Conservation (phyloP, 2,113 vertebrate species). For the Eptesicus fuscus region DNA sequence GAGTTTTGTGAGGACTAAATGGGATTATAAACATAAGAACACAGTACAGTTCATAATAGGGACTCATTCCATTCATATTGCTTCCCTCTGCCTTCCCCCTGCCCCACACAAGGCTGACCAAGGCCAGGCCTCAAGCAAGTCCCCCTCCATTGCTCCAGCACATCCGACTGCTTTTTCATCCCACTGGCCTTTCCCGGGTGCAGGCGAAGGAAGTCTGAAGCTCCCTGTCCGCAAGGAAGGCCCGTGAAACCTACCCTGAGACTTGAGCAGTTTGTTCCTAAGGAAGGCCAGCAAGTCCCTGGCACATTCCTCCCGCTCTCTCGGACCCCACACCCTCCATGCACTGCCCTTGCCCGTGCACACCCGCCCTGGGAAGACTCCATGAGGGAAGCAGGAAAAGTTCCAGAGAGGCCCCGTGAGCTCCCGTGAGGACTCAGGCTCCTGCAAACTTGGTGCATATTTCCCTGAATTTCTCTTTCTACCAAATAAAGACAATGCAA, state of each 20-base stretch:
- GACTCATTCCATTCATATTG: neutral
- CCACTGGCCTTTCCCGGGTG: neutral
- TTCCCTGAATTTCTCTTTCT: neutral
- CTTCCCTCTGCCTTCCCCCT: neutral
- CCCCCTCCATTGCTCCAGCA: too few relatives aligned
- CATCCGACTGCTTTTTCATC: neutral
- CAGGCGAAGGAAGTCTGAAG: neutral
- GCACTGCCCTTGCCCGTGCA: neutral
- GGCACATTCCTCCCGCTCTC: neutral
- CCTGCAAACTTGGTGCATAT: neutral
- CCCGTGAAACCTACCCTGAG: neutral
- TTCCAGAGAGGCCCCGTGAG: neutral
- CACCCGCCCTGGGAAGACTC: neutral
- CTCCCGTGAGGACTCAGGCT: neutral
- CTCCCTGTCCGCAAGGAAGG: neutral
- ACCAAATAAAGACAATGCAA: neutral
- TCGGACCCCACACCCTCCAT: accelerated
- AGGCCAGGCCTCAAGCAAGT: too few relatives aligned
- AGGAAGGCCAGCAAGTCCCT: neutral
- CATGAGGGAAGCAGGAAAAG: neutral
- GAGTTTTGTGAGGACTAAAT: neutral
- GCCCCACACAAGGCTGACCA: neutral
- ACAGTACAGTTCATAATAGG: too few relatives aligned
- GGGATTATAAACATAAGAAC: neutral
- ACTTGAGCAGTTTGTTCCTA: neutral